Base-by-base conservation (phyloP, 2,113 vertebrate genomes). In the Elephas maximus region DNA sequence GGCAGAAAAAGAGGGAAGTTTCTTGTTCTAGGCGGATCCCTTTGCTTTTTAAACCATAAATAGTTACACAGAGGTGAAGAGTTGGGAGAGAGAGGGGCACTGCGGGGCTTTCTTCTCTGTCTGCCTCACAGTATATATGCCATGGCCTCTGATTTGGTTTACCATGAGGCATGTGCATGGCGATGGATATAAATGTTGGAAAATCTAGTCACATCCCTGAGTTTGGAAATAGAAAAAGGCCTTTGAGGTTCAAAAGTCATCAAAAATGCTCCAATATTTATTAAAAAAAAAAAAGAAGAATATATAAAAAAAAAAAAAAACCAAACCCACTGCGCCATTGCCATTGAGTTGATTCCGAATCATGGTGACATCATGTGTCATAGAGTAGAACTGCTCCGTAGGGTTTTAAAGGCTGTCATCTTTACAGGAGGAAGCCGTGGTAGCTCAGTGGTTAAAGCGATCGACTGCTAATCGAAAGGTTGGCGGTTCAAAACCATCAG, bases 1-100 rank as follows among this genome's bases (percentile, higher is more conserved):
- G 97, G 96, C 96, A 98, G 96, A 94, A 85, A 90, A 88, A 98
- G 97, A 57, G 86, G 95, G 97, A 97, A 94, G 90, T 96, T 95
- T 98, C 98, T 97, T 95, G 97, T 96, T 97, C 60, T 84, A 93
- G 96, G 97, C 41, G 73, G 97, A 74, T 95, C 97, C 86, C 97
- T 94, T 94, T 33, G 73, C 76, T 77, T 96, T 97, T 76, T 88
- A 60, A 91, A 97, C 97, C 97, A 96, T 92, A 94, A 82, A 93
- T 93, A 95, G 95, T 89, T 98, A 90, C 97, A 92, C 97, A 94
- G 96, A 96, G 90, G 80, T 81, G 37, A 79, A 45, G 26, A 51
- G 20, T 14, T 12, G 44, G 33, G 48, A 85, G n/a, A 85, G 41
- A 67, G 37, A 60, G 30, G 63, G 51, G 45, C 51, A 21, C 4